Percentiles rank a stretch among this genome's conserved stretches.
Evolutionary conservation across 1,140 invertebrate species (phyloP).

Genomic region (Pectinophora gossypiella): DNA sequence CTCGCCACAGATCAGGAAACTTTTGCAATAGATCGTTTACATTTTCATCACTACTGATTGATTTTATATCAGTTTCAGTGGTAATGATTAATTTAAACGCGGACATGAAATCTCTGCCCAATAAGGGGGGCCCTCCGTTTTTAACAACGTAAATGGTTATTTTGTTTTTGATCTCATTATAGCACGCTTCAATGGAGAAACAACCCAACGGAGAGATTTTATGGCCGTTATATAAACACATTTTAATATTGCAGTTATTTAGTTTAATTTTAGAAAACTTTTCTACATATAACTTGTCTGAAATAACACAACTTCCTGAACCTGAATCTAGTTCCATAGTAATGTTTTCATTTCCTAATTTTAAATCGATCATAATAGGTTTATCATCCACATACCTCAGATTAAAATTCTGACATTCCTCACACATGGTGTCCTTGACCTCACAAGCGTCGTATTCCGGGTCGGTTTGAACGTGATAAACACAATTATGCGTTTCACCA

Average conservation of each 20-base stretch:
- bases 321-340: slow-evolving; percentile 4
- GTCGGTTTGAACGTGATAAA: not conserved
- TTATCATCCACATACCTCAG: not conserved
- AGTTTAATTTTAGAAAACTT: not conserved
- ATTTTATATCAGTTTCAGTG: not conserved
- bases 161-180: slow-evolving; percentile 10
- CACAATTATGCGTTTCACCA: not conserved
- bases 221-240: slow-evolving; percentile 5
- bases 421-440: too few relatives aligned
- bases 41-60: not conserved
- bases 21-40: slow-evolving; percentile 7
- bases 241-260: not conserved
- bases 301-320: not conserved
- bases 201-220: not conserved
- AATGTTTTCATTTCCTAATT: not conserved
- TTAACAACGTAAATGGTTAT: slow-evolving; percentile 13
- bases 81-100: slow-evolving; percentile 24
- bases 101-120: slow-evolving; percentile 32
- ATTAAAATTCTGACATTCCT: slow-evolving; percentile 4
- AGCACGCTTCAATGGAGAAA: not conserved
- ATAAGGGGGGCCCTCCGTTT: slow-evolving; percentile 19
- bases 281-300: not conserved
- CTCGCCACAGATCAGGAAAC: slow-evolving; percentile 18
- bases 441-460: too few relatives aligned
- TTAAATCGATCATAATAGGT: not conserved